Conservation (phyloP, 2,888 invertebrate genomes). For the Agrotis exclamationis region DNA sequence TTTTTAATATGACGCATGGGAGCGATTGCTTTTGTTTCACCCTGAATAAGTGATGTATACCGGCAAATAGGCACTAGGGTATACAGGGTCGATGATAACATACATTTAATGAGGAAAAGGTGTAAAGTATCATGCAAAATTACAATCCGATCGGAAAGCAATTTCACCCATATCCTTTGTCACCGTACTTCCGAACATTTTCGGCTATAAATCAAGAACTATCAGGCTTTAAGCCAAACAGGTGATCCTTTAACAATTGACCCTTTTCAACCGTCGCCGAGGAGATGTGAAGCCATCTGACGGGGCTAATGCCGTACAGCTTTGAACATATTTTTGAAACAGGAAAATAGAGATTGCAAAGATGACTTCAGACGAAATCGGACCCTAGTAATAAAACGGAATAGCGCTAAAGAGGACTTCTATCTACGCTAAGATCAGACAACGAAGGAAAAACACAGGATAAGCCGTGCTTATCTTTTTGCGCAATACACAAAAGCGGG, state of each 20-base stretch:
- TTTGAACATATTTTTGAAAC: constrained; percentile 39
- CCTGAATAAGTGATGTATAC: constrained; percentile 23
- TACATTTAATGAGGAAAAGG: constrained; percentile 9
- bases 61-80: constrained; percentile 3
- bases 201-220: constrained; percentile 57
- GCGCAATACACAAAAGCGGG: constrained; percentile 35
- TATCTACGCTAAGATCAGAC: constrained; percentile 45
- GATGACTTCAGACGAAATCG: constrained; percentile 35
- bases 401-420: constrained; percentile 47
- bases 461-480: constrained; percentile 47
- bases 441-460: constrained; percentile 38
- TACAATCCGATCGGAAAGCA: constrained; percentile 4
- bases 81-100: constrained; percentile 1
- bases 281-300: constrained; percentile 48
- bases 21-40: constrained; percentile 36
- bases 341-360: constrained; percentile 39
- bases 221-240: constrained; percentile 55
- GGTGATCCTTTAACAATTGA: constrained; percentile 64
- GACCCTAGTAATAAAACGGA: constrained; percentile 29
- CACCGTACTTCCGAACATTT: constrained; percentile 24
- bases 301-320: constrained; percentile 44
- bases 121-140: constrained; percentile 15
- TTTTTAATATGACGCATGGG: constrained; percentile 52
- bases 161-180: constrained; percentile 33
- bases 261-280: constrained; percentile 61